Base-by-base conservation (phyloP, 2,797 vertebrate species). In the Syngnathus rostellatus region DNA sequence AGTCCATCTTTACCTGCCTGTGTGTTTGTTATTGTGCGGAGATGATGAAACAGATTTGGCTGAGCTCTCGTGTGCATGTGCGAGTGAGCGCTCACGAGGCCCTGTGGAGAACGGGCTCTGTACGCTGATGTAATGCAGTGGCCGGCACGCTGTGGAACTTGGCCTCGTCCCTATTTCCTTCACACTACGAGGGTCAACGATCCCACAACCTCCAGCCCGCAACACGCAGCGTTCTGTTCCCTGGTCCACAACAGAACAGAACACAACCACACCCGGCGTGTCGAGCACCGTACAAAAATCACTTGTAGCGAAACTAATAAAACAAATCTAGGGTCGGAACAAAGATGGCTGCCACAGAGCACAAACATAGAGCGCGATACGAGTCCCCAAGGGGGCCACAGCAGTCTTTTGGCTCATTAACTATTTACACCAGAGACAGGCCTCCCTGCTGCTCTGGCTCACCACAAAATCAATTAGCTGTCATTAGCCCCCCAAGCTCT, bases 401-500 rank as follows among this genome's bases (percentile, higher is more conserved):
- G 93, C 93, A 93, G 93, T 93, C 92, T 91, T 91, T 91, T 89
- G 92, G 91, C 93, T 98, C 95, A 98, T 98, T 94, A 97, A 98
- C 91, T 96, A 97, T 98, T 97, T 95, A 95, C 92, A 93, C 88
- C 88, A 91, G 92, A 95, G 92, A 95, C 88, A 90, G 89, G 92
- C 92, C 91, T 93, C 92, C 89, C 19, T 88, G 91, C 77, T 81
- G 88, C 90, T 92, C 86, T 88, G 92, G 92, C 90, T 91, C 91
- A 93, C 93, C 91, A 90, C 89, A 93, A 94, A 96, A 98, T 98
- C 95, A 97, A 97, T 97, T 95, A 95, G 92, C 90, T 89, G 90
- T 97, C 94, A 95, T 97, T 94, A 95, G 87, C 88, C 60, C 89
- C 80, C 89, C 80, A 73, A 79, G 83, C 89, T 89, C 89, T 85